Evolutionary conservation across 2,797 vertebrate species (phyloP), one percentile per base, ranked within the genome.

Genomic region (Nannoperca obscura): DNA sequence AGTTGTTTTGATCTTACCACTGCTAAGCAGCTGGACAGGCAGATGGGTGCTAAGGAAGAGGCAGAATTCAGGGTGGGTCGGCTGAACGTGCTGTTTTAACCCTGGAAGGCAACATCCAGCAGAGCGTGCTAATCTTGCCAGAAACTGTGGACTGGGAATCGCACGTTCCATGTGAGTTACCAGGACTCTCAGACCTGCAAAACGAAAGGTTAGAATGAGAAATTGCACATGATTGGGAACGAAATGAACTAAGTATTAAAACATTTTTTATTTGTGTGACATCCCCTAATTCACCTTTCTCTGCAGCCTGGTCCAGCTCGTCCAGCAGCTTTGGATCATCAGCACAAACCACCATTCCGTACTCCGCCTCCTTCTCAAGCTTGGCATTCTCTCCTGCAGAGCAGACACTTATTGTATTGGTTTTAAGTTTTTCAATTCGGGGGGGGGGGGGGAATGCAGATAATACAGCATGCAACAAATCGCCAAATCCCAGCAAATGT

Each of bases 11-110:
- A 52, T 2, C 92, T 93, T 67, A 97, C 97, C 96, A 32, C 69
- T 84, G 13, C 36, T 77, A 38, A 97, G 88, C 24, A 89, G 78
- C 7, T 53, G 62, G 17, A 94, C 90, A 1, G 95, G 94, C 22
- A 97, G 82, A 22, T 81, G 49, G 2, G 96, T 96, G 85, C 94
- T 95, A 61, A 97, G 90, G 73, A 95, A 93, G 13, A 97, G 89
- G 59, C 74, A 84, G 89, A 96, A 96, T 10, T 92, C 81, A 7
- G 92, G 89, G 40, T 94, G 93, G 67, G 81, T 64, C 0, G 10
- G 5, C n/a, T 80, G 75, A 47, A 36, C 17, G 17, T 67, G 64
- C 12, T 40, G 32, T 10, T 67, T 80, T 10, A 71, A 62, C 53
- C 76, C 82, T 55, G 81, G 30, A 27, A 59, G 65, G 61, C 38